A percentile compares a stretch with the other conserved stretches of the same genome.
Conservation (phyloP, 2,888 invertebrate genomes). For the Lasius platythorax region DNA sequence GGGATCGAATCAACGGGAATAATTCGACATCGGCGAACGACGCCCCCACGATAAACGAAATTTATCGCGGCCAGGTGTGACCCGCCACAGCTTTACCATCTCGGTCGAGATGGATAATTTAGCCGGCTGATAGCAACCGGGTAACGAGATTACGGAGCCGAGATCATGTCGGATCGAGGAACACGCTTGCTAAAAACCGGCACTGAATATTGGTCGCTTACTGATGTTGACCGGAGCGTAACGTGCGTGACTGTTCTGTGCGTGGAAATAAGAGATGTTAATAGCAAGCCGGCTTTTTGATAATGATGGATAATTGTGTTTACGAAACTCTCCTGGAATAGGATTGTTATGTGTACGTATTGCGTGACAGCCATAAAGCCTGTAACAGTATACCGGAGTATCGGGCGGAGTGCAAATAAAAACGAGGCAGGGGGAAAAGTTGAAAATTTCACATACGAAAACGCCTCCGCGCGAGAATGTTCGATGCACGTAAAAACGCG, state of each 20-base stretch:
- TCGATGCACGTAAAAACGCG: slow-evolving; percentile 38
- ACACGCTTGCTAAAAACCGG: slow-evolving; percentile 43
- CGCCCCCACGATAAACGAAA: slow-evolving; percentile 72
- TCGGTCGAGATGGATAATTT: slow-evolving; percentile 59
- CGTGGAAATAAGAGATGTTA: slow-evolving; percentile 40
- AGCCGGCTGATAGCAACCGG: slow-evolving; percentile 43
- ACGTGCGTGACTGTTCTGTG: slow-evolving; percentile 39
- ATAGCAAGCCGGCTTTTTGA: slow-evolving; percentile 33
- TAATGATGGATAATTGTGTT: slow-evolving; percentile 49
- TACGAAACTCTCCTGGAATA: slow-evolving; percentile 25
- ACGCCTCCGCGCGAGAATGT: slow-evolving; percentile 37
- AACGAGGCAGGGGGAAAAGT: slow-evolving; percentile 18
- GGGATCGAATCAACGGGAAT: slow-evolving; percentile 58
- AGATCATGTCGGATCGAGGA: slow-evolving; percentile 45
- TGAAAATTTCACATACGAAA: slow-evolving; percentile 35
- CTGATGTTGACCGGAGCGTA: slow-evolving; percentile 25
- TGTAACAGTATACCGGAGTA: slow-evolving; percentile 34
- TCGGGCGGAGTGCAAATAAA: slow-evolving; percentile 31
- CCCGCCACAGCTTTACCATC: slow-evolving; percentile 51
- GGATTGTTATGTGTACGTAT: slow-evolving; percentile 45
- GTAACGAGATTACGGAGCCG: slow-evolving; percentile 58
- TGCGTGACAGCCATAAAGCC: slow-evolving; percentile 48
- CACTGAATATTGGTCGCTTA: neutral
- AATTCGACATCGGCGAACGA: slow-evolving; percentile 57
- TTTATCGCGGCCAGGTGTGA: slow-evolving; percentile 71